Evolutionary conservation across 2,888 invertebrate species (phyloP).

Genomic region (Crocallis elinguaria): DNA sequence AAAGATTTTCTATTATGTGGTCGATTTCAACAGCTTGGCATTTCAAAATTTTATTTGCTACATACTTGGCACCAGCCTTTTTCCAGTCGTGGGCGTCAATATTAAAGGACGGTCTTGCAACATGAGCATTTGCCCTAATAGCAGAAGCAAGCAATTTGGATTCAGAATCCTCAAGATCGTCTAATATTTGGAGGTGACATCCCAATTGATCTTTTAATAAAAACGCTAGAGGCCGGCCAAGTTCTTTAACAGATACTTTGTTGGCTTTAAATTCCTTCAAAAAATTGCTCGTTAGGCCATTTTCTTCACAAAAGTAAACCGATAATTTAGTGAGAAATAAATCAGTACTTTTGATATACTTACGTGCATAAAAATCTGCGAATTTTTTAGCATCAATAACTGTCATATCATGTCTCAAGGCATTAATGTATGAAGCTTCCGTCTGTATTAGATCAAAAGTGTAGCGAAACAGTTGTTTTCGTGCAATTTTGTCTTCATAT

Average conservation of each 20-base stretch:
- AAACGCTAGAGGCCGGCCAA: conserved; percentile 27
- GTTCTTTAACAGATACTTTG: background rate
- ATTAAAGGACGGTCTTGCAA: conserved; percentile 47
- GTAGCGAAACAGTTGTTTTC: conserved; percentile 52
- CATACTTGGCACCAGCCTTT: conserved; percentile 53
- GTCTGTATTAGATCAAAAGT: conserved; percentile 51
- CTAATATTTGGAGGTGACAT: conserved; percentile 26
- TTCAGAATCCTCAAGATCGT: conserved; percentile 21
- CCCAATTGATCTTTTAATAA: conserved; percentile 22
- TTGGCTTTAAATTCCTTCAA: conserved; percentile 23
- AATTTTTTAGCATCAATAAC: conserved; percentile 38
- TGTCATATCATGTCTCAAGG: conserved; percentile 54
- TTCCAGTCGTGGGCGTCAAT: conserved; percentile 47
- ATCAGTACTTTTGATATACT: conserved; percentile 26
- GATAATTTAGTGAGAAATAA: conserved; percentile 50
- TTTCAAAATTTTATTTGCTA: conserved; percentile 48
- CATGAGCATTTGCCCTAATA: conserved; percentile 51
- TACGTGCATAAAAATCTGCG: background rate
- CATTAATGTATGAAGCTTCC: conserved; percentile 61
- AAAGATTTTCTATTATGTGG: conserved; percentile 37
- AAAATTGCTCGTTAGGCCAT: conserved; percentile 52
- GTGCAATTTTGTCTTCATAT: conserved; percentile 50
- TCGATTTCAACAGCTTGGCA: conserved; percentile 44
- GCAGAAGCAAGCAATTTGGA: conserved; percentile 41
- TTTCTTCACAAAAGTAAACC: conserved; percentile 57